Percentiles rank a stretch among this genome's conserved stretches.
Conservation (phyloP, 2,797 vertebrate species). For the Adelosebastes latens region DNA sequence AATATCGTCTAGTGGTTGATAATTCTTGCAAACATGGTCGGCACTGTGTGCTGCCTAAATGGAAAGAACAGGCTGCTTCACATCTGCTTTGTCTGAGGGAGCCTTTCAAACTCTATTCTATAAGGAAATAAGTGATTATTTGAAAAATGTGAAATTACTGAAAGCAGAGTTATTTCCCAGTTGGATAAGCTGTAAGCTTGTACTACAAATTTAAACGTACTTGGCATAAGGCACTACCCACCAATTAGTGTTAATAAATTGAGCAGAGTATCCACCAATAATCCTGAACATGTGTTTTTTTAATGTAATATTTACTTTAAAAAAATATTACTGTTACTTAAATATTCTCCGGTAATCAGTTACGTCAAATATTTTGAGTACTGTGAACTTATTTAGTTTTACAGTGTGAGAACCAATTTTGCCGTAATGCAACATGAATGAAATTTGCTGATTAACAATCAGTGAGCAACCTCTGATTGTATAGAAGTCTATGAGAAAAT, state of each 20-base stretch:
- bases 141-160: background rate
- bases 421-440: background rate
- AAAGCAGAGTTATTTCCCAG: background rate
- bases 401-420: background rate
- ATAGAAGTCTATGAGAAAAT: too few species aligned
- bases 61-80: background rate
- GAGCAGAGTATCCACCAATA: background rate
- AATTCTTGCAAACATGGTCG: background rate
- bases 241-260: background rate
- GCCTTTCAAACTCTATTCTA: background rate
- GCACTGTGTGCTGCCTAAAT: background rate
- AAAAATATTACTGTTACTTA: too few species aligned
- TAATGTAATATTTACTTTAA: too few species aligned
- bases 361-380: too few species aligned
- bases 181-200: background rate
- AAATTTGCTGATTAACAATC: background rate
- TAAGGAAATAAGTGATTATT: background rate
- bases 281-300: background rate
- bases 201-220: background rate
- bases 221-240: background rate
- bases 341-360: too few species aligned
- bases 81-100: background rate
- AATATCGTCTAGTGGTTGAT: background rate
- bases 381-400: too few species aligned
- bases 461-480: too few species aligned